These are phyloP conservation scores for Panonychus citri DNA, from an alignment of 1,140 invertebrate genomes.

Conservation along the genomic window DNA sequence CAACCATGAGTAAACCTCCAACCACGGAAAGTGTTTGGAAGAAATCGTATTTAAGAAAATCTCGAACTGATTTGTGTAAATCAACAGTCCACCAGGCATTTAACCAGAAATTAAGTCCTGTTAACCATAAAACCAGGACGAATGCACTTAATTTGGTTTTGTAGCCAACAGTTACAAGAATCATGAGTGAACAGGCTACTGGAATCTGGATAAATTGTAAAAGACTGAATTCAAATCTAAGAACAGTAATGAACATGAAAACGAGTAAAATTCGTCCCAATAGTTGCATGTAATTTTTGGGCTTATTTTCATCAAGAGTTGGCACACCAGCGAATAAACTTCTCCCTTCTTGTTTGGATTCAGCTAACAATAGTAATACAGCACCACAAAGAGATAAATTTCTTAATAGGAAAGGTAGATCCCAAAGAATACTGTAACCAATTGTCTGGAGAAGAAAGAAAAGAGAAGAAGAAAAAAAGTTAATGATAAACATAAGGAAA, in stretches of 20 bases:
- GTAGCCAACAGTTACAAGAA: slow-evolving; percentile 85
- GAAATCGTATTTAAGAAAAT: slow-evolving; percentile 99
- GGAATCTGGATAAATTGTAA: slow-evolving; percentile 68
- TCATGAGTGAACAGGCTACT: slow-evolving; percentile 77
- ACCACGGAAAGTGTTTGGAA: slow-evolving; percentile 98
- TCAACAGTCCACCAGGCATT: neutral
- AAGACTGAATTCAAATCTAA: slow-evolving; percentile 75
- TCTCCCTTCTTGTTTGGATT: slow-evolving; percentile 68
- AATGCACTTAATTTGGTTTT: slow-evolving; percentile 95
- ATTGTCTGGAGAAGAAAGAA: slow-evolving; percentile 41
- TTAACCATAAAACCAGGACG: slow-evolving; percentile 68
- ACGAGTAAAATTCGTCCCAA: slow-evolving; percentile 82
- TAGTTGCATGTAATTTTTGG: slow-evolving; percentile 87
- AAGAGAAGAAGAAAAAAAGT: too few species aligned
- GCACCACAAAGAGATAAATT: slow-evolving; percentile 91
- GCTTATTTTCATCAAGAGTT: slow-evolving; percentile 81
- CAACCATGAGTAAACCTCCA: slow-evolving; percentile 94
- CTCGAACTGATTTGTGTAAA: slow-evolving; percentile 20
- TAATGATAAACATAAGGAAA: slow-evolving; percentile 21
- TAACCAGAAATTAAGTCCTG: slow-evolving; percentile 22
- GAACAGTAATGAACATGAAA: slow-evolving; percentile 94
- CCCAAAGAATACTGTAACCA: slow-evolving; percentile 95
- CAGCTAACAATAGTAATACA: slow-evolving; percentile 73
- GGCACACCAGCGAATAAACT: slow-evolving; percentile 96
- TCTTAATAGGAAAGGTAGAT: slow-evolving; percentile 74